These are phyloP conservation scores for Cydia fagiglandana DNA, from an alignment of 1,140 invertebrate species.

Conservation along the genomic window DNA sequence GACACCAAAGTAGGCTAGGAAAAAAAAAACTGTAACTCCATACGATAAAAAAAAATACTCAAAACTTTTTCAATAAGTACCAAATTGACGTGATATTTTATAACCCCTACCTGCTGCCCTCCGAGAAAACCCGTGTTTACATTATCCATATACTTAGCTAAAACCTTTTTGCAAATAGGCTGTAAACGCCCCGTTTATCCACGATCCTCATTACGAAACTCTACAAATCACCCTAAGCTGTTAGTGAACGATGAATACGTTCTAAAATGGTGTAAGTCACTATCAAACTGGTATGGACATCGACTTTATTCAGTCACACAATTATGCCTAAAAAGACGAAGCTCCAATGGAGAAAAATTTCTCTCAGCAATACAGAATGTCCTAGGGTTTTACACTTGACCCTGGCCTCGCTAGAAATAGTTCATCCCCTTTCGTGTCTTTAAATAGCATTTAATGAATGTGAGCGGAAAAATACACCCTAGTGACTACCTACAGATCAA, in stretches of 20 bases:
- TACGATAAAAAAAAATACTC: too few relatives aligned
- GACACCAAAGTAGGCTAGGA: too few relatives aligned
- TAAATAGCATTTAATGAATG: background rate
- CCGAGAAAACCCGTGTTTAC: background rate
- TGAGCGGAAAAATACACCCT: background rate
- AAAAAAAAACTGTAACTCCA: too few relatives aligned
- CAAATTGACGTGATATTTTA: too few relatives aligned
- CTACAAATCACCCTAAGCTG: background rate
- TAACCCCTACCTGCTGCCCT: too few relatives aligned
- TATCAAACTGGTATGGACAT: background rate
- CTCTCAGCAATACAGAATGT: background rate
- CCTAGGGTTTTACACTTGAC: background rate
- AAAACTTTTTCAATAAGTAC: too few relatives aligned
- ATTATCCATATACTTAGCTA: background rate
- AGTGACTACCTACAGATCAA: too few relatives aligned
- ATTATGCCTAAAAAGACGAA: too few relatives aligned
- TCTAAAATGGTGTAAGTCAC: too few relatives aligned
- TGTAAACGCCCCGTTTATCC: background rate
- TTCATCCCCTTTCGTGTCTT: background rate
- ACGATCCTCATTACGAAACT: background rate
- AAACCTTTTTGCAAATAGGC: slow-evolving; percentile 1
- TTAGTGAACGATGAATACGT: background rate
- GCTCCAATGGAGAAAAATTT: too few relatives aligned
- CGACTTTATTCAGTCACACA: background rate
- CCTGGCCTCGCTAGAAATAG: background rate